Evolutionary conservation across 64 coral and sea anemone species (phyloP), one percentile per base, ranked within the genome.

Genomic region (Stylophora pistillata): DNA sequence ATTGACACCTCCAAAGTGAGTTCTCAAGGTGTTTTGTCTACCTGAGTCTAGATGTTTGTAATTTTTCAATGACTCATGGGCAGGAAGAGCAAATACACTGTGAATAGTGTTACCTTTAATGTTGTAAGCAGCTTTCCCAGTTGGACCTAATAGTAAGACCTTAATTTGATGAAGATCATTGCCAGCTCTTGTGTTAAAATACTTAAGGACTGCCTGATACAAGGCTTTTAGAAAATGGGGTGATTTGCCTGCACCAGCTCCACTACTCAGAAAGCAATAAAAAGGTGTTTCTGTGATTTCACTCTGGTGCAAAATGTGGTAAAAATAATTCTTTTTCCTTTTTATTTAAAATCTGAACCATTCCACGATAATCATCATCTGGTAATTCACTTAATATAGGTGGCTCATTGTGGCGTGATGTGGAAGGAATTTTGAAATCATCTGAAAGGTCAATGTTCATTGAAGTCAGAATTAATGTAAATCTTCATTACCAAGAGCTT

Each of bases 151-250:
- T 6, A 41, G 6, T 41, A 41, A 41, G 6, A 30, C 76, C 26
- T 78, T 78, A 5, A 78, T 27, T 41, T 78, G 76, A 55, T 78
- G 34, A 58, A 78, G 53, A 78, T 78, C 56, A 78, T 78, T 33
- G 53, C 76, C 76, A 78, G 76, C 76, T 78, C 32, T 78, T 25
- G 76, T 78, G n/a, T 78, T 78, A 78, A 53, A 78, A 58, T 55
- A 78, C n/a, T 15, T 78, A 55, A 78, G 41, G 31, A 33, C 52
- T 78, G 31, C 76, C 56, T 47, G 76, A 78, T 53, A 78, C 76
- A 78, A 58, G 20, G 41, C 41, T 15, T 78, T 53, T 53, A 7
- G 53, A 53, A 78, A 15, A 52, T 78, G n/a, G n/a, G n/a, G 76
- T 78, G 32, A 78, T 58, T 78, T 78, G 16, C 76, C 76, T 53